Conservation (phyloP, 2,113 vertebrate genomes). For the Calonectris borealis region DNA sequence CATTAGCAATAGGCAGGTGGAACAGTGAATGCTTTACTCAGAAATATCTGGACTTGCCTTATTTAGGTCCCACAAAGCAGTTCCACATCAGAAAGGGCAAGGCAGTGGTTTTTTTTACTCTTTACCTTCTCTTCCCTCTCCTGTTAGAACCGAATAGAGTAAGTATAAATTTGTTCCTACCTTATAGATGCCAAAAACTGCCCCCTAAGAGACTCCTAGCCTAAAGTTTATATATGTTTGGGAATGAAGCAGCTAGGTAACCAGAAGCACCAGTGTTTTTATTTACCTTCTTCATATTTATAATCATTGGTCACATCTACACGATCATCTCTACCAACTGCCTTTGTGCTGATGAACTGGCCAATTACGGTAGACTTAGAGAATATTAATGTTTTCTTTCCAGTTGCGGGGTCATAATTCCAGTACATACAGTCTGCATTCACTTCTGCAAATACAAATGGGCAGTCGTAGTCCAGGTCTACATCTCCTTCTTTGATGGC, state of each 20-base stretch:
- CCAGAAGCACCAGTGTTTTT: not conserved
- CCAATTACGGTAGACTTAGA: slow-evolving; percentile 58
- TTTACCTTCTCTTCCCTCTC: not conserved
- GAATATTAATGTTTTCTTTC: slow-evolving; percentile 28
- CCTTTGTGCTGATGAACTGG: slow-evolving; percentile 77
- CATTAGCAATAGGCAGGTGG: not conserved
- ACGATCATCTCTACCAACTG: slow-evolving; percentile 72
- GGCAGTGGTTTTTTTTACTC: not conserved
- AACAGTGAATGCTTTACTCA: not conserved
- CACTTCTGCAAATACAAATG: slow-evolving; percentile 78
- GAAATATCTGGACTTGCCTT: not conserved
- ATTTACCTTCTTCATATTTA: slow-evolving; percentile 78
- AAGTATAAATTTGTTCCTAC: not conserved
- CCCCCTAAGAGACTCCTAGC: not conserved
- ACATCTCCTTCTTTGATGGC: slow-evolving; percentile 76
- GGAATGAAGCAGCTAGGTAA: not conserved
- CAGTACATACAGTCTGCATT: slow-evolving; percentile 77
- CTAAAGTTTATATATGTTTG: not conserved
- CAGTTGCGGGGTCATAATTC: not conserved
- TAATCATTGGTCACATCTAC: slow-evolving; percentile 76
- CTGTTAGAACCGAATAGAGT: not conserved
- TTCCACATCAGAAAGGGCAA: not conserved
- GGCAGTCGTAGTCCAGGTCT: slow-evolving; percentile 63
- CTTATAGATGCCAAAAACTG: not conserved
- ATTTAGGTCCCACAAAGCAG: not conserved